Base-by-base conservation (phyloP, 1,140 invertebrate species). In the Micrasema minimum region DNA sequence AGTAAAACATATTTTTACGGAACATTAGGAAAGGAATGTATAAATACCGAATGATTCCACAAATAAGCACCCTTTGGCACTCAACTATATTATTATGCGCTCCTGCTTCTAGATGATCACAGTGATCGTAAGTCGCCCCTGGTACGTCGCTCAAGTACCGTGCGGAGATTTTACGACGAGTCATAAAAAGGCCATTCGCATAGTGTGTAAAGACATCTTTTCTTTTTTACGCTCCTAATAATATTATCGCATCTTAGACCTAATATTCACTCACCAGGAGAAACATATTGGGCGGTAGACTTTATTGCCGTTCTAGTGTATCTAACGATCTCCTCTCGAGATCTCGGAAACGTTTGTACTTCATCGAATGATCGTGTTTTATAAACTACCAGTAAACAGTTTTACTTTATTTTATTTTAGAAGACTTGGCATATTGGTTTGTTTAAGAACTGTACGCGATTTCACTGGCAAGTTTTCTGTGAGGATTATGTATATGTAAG, bases 151-250 rank as follows among this genome's bases (percentile, higher is more conserved):
- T 66, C 55, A 68, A 71, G 72, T 68, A 68, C 69, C 69, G 37
- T 68, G 72, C 72, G 72, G 69, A 71, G 72, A 75, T 75, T 75
- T 75, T 75, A 75, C 72, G 69, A 71, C 46, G 20, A 50, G 69
- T 57, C 69, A 67, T 75, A 75, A 75, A 75, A 75, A 69, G 61
- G 41, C 72, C 72, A 66, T 75, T 75, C 72, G 72, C 69, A 71
- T 66, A 71, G 72, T 71, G 72, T 75, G 72, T 75, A 69, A 75
- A 75, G 72, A 71, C 72, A 66, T 75, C 69, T 71, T 65, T 72
- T 57, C 65, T 74, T 69, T 70, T 70, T 70, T 70, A 66, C 53
- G 62, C 57, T 70, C 67, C 67, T 71, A 74, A 74, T 74, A 75
- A 75, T 75, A 75, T 71, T 75, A 75, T 71, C 66, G 59, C 57